Evolutionary conservation across 1,140 invertebrate species (phyloP), one percentile per base, ranked within the genome.

Genomic region (Potamilus streckersoni): DNA sequence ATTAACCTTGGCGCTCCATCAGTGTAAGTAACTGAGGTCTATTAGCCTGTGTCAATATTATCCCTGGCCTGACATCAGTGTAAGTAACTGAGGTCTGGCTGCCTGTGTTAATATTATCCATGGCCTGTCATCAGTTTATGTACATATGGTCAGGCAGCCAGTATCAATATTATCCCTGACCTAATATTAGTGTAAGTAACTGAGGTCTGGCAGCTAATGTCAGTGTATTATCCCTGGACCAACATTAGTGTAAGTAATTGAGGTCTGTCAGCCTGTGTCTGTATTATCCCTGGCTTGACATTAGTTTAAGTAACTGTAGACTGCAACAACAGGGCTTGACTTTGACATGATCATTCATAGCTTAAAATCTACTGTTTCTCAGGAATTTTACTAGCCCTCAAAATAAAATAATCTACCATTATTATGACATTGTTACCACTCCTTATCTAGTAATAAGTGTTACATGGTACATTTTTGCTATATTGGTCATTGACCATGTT

Each of bases 41-140:
- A n/a, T n/a, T n/a, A n/a, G 96, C 96, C 13, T 98, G 96, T 92
- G 96, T 97, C 0, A 98, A 98, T 86, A 96, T 98, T 70, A 93
- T 97, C 78, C 96, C 96, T 5, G 92, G 94, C 89, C 90, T 97
- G 19, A 95, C 93, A 13, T 97, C 96, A 2, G 92, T 97, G 89
- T 97, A 91, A 91, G 27, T 31, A n/a, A 66, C 64, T 19, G 4
- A 62, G 17, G 96, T 86, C 88, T 97, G 65, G 96, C 96, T 16
- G 96, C 96, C 13, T 97, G 96, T 92, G 96, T 92, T 91, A 57
- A 20, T 31, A 31, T 31, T 70, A 93, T 97, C 78, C 96, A 96
- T 5, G 92, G 94, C 89, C 23, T 23, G 23, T 23, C 23, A 13
- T 97, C 96, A 2, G 92, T 97, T 89, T 97, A 91, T 91, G 92